A percentile compares a stretch with the other conserved stretches of the same genome.
phyloP scores from a whole-genome alignment of 92 coral and sea anemone species.

The Epizoanthus rinbou region DNA sequence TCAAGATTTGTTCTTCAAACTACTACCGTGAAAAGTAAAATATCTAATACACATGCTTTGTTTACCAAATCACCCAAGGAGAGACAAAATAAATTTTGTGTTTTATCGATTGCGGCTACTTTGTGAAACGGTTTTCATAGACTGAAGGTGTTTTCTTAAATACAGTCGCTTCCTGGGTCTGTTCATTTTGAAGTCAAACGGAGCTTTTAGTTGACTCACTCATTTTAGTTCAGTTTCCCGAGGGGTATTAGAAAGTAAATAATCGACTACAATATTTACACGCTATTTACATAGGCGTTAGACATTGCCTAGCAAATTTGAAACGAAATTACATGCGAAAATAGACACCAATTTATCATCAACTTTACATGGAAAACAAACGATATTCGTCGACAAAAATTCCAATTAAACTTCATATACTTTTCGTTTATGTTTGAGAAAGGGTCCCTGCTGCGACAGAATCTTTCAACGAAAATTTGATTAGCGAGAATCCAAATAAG shows the following conservation, averaged over 20 bases:
- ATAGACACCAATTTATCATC: background rate
- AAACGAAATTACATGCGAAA: no score
- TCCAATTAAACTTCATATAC: constrained; percentile 3
- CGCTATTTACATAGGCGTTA: no score
- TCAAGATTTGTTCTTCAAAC: constrained; percentile 1
- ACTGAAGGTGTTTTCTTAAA: background rate
- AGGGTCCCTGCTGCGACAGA: constrained; percentile 29
- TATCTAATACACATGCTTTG: background rate
- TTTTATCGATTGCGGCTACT: background rate
- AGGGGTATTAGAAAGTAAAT: no score
- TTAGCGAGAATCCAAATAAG: constrained; percentile 3
- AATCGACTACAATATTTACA: no score
- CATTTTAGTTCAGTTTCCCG: no score
- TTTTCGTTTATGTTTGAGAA: constrained; percentile 1
- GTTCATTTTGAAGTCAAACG: no score
- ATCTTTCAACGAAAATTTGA: background rate
- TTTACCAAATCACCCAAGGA: background rate
- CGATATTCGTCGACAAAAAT: background rate
- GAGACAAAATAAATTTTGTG: background rate
- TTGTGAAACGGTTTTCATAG: background rate
- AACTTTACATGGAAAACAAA: background rate
- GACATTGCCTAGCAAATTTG: no score
- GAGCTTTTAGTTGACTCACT: no score
- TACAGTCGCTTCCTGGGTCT: no score
- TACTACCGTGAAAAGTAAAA: background rate